A percentile compares a stretch with the other conserved stretches of the same genome.
Conservation (phyloP, 2,113 vertebrate genomes). For the Sebastes schlegelii region DNA sequence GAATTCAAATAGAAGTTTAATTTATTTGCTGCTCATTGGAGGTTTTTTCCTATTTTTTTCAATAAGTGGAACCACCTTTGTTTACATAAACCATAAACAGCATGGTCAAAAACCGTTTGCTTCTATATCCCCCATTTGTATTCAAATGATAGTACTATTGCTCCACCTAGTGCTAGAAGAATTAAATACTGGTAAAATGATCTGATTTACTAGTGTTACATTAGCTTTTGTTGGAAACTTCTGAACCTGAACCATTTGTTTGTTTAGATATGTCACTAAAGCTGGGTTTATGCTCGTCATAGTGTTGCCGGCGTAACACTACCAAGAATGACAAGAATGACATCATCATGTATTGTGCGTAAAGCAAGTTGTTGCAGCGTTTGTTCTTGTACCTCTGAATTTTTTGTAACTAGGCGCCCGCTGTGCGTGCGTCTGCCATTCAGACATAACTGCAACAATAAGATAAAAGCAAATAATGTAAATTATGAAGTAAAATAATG, state of each 20-base stretch:
- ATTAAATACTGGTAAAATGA: background rate
- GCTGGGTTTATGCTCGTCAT: too few relatives aligned
- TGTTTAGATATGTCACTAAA: background rate
- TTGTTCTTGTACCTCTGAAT: too few relatives aligned
- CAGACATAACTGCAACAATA: too few relatives aligned
- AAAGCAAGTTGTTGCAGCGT: too few relatives aligned
- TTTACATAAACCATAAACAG: background rate
- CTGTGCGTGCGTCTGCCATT: too few relatives aligned
- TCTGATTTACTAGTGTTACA: background rate
- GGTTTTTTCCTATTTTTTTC: background rate
- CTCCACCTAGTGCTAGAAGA: conserved; percentile 6
- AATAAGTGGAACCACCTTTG: background rate
- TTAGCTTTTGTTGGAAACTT: background rate
- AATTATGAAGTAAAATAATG: too few relatives aligned
- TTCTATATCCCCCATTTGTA: background rate
- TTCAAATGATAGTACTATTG: background rate
- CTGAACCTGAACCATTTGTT: background rate
- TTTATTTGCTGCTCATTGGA: background rate
- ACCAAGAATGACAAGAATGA: too few relatives aligned
- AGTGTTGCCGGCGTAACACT: too few relatives aligned
- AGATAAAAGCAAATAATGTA: too few relatives aligned
- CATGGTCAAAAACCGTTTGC: background rate
- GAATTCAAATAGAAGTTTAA: background rate
- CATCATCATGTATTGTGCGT: too few relatives aligned
- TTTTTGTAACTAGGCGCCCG: too few relatives aligned